Conservation (phyloP, 2,113 vertebrate genomes). For the Alethe castanea region DNA sequence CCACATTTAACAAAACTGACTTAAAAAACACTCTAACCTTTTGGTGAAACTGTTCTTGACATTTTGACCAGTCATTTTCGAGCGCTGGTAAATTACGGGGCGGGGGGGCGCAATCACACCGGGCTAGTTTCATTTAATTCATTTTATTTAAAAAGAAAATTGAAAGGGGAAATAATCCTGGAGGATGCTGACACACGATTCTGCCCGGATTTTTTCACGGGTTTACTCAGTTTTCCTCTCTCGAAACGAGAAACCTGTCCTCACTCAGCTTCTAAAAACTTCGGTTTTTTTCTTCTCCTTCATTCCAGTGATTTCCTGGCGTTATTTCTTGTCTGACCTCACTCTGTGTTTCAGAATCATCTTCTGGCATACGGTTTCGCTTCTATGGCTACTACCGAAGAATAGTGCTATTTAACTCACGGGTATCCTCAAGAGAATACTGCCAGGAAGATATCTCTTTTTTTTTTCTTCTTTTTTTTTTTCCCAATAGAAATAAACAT, state of each 20-base stretch:
- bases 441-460: neutral
- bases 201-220: neutral
- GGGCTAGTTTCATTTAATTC: neutral
- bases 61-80: constrained; percentile 60
- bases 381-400: neutral
- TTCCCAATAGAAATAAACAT: neutral
- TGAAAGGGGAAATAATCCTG: neutral
- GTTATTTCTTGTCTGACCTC: neutral
- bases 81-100: constrained; percentile 6
- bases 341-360: neutral
- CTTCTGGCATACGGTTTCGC: neutral
- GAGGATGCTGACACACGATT: neutral
- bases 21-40: constrained; percentile 71
- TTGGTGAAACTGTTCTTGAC: constrained; percentile 66
- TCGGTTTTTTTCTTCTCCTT: neutral
- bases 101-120: neutral
- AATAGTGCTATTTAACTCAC: neutral
- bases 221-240: neutral
- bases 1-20: constrained; percentile 67
- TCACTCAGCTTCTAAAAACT: neutral
- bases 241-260: neutral
- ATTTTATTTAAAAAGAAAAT: neutral
- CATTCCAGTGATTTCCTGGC: neutral
- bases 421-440: neutral
- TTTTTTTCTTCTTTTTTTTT: no score